Evolutionary conservation across 2,888 invertebrate species (phyloP), one percentile per base, ranked within the genome.

Genomic region (Endomychus coccineus): DNA sequence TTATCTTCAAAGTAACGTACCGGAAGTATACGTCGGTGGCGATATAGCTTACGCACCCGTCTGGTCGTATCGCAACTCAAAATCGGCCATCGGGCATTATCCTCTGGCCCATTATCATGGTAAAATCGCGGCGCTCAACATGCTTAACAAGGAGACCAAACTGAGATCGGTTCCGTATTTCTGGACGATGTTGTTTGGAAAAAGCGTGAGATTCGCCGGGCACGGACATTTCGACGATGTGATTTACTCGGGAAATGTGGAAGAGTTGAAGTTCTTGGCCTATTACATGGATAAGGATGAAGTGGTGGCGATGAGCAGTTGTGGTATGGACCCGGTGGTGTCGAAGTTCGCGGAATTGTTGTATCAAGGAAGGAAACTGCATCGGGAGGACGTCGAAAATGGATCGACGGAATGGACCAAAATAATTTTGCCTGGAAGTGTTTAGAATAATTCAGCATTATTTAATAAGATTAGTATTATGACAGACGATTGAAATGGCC

Each of bases 21-120:
- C 75, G 27, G 76, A 83, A 55, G 72, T 97, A 1, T 97, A 76
- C 62, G 94, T 85, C 7, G 94, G 90, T 21, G 97, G 97, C 3
- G 97, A 97, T 61, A 85, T 94, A 44, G 91, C 88, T 1, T 73
- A 80, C 54, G 91, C 91, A 29, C 95, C 95, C 0, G 78, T 94
- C 3, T 81, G 77, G 53, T 71, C 75, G 0, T 64, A 71, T 32
- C 68, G 70, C 23, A 73, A 77, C 48, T 56, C 67, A 39, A 71
- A 75, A 27, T 76, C 80, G 42, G 75, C 79, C 27, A 87, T 96
- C 49, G 92, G 91, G 1, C 97, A 97, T 62, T 89, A 86, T 67
- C 83, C 88, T 29, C 71, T 96, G 58, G 89, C 96, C 1, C 88
- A 90, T 54, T 85, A 89, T 59, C 96, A 96, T 61, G 97, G 94